These are phyloP conservation scores for Dryoscopus gambensis DNA, from an alignment of 2,113 vertebrate species.

Conservation along the genomic window DNA sequence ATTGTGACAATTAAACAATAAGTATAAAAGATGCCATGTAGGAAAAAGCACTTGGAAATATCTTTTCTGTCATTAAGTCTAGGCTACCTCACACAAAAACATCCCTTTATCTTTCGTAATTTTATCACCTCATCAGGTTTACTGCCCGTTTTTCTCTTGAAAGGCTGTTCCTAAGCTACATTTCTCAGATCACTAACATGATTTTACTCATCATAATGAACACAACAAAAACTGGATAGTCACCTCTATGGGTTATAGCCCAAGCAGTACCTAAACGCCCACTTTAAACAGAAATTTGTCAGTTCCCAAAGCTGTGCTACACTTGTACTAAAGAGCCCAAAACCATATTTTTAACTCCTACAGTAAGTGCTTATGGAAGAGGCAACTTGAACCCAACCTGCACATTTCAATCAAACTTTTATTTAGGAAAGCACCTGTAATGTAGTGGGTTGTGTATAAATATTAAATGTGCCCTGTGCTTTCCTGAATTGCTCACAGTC, in stretches of 20 bases:
- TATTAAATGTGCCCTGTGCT: not conserved
- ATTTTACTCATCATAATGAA: not conserved
- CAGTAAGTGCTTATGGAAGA: not conserved
- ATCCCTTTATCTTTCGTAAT: not conserved
- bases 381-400: not conserved
- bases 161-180: not conserved
- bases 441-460: not conserved
- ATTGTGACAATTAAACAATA: constrained; percentile 29
- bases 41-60: not conserved
- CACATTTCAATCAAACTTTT: not conserved
- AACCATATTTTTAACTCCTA: not conserved
- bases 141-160: not conserved
- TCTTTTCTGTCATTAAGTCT: not conserved
- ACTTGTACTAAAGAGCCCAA: not conserved
- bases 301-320: not conserved
- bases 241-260: not conserved
- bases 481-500: not conserved
- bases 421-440: not conserved
- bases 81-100: not conserved
- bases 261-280: not conserved
- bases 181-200: not conserved
- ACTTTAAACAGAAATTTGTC: not conserved
- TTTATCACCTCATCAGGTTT: not conserved
- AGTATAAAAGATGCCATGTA: not conserved
- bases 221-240: not conserved